Conservation (phyloP, 2,113 vertebrate species). For the Butastur rufipennis region DNA sequence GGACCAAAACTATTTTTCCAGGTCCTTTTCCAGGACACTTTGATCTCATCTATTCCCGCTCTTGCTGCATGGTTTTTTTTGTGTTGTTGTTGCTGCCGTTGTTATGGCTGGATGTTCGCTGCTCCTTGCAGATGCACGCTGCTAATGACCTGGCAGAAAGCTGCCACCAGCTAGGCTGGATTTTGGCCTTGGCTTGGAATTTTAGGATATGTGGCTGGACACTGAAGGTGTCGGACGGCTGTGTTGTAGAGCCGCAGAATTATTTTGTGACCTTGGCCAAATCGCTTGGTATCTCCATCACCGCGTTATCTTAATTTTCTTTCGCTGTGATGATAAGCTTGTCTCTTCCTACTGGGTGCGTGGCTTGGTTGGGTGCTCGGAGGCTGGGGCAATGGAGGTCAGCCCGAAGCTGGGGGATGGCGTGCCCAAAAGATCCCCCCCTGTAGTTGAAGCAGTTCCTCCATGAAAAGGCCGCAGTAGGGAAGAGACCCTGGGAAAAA, state of each 20-base stretch:
- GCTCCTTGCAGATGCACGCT: not conserved
- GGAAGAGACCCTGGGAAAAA: not conserved
- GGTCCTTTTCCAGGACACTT: conserved; percentile 59
- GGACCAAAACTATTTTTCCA: conserved; percentile 55
- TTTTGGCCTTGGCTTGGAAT: not conserved
- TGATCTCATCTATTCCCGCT: conserved; percentile 39
- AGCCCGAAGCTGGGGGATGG: not conserved
- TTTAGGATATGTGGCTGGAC: not conserved
- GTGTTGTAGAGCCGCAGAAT: not conserved
- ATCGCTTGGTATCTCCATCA: not conserved
- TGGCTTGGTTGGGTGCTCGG: not conserved
- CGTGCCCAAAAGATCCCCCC: not conserved
- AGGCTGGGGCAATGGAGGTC: not conserved
- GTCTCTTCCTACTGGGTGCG: not conserved
- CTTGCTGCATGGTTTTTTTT: not conserved
- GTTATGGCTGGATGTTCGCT: conserved; percentile 22
- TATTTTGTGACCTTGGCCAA: conserved; percentile 52
- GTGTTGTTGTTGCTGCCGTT: not conserved
- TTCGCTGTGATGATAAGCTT: conserved; percentile 20
- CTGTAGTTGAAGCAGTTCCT: not conserved
- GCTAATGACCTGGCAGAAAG: conserved; percentile 27
- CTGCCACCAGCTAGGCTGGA: not conserved
- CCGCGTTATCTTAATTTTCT: conserved; percentile 21
- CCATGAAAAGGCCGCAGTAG: not conserved
- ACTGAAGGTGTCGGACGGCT: not conserved